Conservation (phyloP, 2,888 invertebrate genomes). For the Dromius quadrimaculatus region DNA sequence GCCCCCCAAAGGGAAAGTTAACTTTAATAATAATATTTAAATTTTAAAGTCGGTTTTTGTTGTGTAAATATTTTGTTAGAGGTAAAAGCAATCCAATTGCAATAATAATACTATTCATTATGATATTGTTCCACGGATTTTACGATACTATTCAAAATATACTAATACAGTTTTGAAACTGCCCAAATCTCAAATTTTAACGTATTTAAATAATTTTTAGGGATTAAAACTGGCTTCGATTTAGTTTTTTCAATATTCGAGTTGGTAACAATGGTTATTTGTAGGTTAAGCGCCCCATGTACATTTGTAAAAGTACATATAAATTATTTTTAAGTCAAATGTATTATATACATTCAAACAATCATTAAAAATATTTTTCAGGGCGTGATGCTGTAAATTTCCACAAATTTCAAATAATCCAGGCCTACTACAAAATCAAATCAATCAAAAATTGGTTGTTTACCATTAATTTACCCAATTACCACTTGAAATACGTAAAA, state of each 20-base stretch:
- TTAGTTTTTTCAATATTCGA: background rate
- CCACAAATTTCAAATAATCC: too few relatives aligned
- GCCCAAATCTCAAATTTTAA: background rate
- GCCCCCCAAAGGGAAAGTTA: background rate
- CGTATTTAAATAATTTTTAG: background rate
- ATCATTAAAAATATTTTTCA: too few relatives aligned
- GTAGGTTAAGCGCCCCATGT: slow-evolving; percentile 12
- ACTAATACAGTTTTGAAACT: background rate
- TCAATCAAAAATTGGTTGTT: too few relatives aligned
- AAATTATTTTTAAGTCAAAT: slow-evolving; percentile 37
- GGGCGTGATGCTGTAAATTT: too few relatives aligned
- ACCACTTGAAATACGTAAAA: too few relatives aligned
- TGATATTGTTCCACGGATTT: too few relatives aligned
- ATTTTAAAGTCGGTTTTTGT: background rate
- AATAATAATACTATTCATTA: too few relatives aligned
- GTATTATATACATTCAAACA: slow-evolving; percentile 45
- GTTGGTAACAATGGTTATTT: slow-evolving; percentile 4
- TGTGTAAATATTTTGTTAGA: slow-evolving; percentile 9
- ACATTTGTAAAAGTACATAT: slow-evolving; percentile 28
- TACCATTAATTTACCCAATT: too few relatives aligned
- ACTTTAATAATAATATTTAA: background rate
- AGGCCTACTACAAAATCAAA: too few relatives aligned
- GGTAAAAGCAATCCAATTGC: slow-evolving; percentile 32
- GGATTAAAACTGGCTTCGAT: background rate
- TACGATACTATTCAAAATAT: background rate